Conservation (phyloP, 2,888 invertebrate genomes). For the Malacosoma neustria region DNA sequence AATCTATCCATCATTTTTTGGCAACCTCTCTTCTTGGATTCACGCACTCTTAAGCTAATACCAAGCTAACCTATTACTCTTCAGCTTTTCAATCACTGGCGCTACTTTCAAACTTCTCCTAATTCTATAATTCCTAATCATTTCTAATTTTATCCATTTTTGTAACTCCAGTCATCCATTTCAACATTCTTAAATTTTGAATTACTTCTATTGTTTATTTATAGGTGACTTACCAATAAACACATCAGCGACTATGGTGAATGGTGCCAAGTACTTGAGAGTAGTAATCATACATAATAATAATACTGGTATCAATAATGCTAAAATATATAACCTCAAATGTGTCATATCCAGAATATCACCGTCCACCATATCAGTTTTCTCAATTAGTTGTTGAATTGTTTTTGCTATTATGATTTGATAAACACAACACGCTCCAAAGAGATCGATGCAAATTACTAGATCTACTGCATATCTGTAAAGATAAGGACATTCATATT, state of each 20-base stretch:
- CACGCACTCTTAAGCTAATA: no score
- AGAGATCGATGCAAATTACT: conserved; percentile 53
- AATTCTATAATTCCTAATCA: no score
- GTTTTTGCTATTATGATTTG: conserved; percentile 63
- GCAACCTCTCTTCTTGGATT: no score
- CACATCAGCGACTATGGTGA: conserved; percentile 49
- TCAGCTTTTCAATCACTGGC: no score
- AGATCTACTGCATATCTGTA: conserved; percentile 42
- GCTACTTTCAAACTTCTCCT: no score
- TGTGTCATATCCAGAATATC: conserved; percentile 28
- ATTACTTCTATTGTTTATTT: no score
- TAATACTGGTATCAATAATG: conserved; percentile 43
- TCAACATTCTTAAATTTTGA: no score
- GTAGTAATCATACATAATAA: conserved; percentile 63
- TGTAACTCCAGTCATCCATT: no score
- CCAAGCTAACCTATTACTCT: no score
- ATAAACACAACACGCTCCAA: conserved; percentile 62
- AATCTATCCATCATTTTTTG: no score
- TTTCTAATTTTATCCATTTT: no score
- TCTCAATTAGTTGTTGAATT: conserved; percentile 42
- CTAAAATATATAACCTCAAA: conserved; percentile 44
- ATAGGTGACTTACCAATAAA: conserved; percentile 45
- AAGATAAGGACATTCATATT: no score
- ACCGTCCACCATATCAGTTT: conserved; percentile 14
- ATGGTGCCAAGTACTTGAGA: conserved; percentile 58